A percentile compares a stretch with the other conserved stretches of the same genome.
phyloP scores from a whole-genome alignment of 2,113 vertebrate genomes.

The Albula goreensis region DNA sequence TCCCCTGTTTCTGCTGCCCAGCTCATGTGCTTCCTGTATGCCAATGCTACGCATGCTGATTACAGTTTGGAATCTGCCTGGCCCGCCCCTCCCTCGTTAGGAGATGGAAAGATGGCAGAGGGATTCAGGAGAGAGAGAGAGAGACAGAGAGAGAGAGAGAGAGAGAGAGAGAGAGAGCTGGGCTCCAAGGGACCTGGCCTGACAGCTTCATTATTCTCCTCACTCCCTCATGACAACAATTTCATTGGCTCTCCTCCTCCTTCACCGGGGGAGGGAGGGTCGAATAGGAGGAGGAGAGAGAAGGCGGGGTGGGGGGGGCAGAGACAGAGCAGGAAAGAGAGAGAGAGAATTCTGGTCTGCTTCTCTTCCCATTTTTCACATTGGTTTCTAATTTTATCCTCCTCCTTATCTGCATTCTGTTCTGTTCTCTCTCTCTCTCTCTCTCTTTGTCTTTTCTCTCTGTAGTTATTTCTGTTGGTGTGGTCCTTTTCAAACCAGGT shows the following conservation, averaged over 20 bases:
- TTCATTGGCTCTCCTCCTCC: conserved; percentile 24
- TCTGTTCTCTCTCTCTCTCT: conserved; percentile 7
- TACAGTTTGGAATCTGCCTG: neutral
- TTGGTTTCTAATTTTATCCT: conserved; percentile 35
- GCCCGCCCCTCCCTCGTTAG: neutral
- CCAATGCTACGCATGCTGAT: neutral
- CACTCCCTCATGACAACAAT: conserved; percentile 26
- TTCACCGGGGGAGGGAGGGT: neutral
- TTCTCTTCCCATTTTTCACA: conserved; percentile 31
- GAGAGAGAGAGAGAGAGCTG: neutral
- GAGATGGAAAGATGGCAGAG: neutral
- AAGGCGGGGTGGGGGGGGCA: neutral
- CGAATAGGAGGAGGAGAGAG: neutral
- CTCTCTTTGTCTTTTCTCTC: neutral
- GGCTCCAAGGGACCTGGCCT: conserved; percentile 11
- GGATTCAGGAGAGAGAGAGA: neutral
- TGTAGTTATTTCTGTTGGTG: neutral
- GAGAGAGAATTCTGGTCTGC: conserved; percentile 10
- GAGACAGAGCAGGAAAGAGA: neutral
- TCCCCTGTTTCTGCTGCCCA: neutral
- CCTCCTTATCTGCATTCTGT: conserved; percentile 28
- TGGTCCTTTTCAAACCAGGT: neutral
- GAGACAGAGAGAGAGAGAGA: neutral
- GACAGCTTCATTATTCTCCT: conserved; percentile 36
- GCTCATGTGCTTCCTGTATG: neutral